Evolutionary conservation across 1,140 invertebrate genomes (phyloP).

Genomic region (Drosophila pandora): DNA sequence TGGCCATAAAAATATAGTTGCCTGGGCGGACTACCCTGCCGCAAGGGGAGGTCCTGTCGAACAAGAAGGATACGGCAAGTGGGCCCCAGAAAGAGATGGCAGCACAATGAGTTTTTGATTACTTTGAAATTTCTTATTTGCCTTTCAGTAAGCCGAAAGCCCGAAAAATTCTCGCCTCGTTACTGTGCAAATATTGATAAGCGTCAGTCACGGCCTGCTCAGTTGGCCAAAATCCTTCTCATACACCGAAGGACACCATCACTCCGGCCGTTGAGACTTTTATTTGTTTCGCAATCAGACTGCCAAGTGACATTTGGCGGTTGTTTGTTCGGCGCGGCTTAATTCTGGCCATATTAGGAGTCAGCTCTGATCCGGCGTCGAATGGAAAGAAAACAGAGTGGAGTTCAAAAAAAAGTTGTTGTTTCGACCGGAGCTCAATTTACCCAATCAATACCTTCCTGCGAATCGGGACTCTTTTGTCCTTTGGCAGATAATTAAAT

Average conservation of each 20-base stretch:
- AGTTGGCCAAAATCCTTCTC: conserved; percentile 33
- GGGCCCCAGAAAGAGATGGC: conserved; percentile 22
- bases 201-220: conserved; percentile 49
- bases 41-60: background rate
- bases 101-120: conserved; percentile 79
- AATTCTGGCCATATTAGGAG: conserved; percentile 43
- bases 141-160: conserved; percentile 58
- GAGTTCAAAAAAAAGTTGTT: background rate
- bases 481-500: conserved; percentile 38
- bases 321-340: conserved; percentile 43
- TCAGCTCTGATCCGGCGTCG: background rate
- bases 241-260: conserved; percentile 8
- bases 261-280: conserved; percentile 33
- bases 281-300: conserved; percentile 68
- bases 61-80: background rate
- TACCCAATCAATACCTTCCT: conserved; percentile 28
- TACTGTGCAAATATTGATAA: conserved; percentile 80
- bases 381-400: conserved; percentile 34
- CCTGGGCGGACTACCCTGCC: conserved; percentile 25
- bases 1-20: conserved; percentile 78
- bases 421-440: background rate
- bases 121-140: conserved; percentile 81
- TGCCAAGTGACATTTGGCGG: conserved; percentile 46
- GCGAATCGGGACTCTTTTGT: conserved; percentile 3
- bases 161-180: conserved; percentile 54